phyloP scores from a whole-genome alignment of 1,140 invertebrate species.

The Bombus affinis region DNA sequence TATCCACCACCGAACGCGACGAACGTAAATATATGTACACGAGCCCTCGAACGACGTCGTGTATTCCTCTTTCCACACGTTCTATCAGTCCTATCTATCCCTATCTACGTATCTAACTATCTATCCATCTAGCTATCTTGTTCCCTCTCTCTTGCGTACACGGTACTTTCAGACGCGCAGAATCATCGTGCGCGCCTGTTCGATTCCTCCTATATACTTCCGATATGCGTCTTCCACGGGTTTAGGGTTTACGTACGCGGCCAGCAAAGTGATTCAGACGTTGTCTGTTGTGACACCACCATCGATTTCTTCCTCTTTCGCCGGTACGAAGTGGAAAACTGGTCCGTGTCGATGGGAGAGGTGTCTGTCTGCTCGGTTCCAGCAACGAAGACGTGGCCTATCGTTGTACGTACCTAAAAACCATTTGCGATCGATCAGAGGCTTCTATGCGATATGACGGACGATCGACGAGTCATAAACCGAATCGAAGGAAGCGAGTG shows the following conservation, averaged over 20 bases:
- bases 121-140: constrained; percentile 24
- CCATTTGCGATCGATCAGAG: constrained; percentile 64
- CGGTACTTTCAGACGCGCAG: constrained; percentile 60
- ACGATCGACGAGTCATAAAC: constrained; percentile 55
- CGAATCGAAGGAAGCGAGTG: not conserved
- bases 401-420: constrained; percentile 53
- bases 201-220: constrained; percentile 54
- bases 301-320: constrained; percentile 27
- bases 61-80: not conserved
- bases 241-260: constrained; percentile 32
- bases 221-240: constrained; percentile 33
- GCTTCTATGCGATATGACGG: constrained; percentile 45
- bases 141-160: constrained; percentile 23
- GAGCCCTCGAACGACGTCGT: not conserved
- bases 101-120: constrained; percentile 25
- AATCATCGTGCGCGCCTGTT: constrained; percentile 66
- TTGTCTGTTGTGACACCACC: constrained; percentile 16
- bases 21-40: not conserved
- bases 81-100: constrained; percentile 15
- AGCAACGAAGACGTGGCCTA: constrained; percentile 18
- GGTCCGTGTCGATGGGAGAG: constrained; percentile 17
- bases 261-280: constrained; percentile 7
- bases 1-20: constrained; percentile 4
- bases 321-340: constrained; percentile 17
- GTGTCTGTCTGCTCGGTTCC: constrained; percentile 29